Evolutionary conservation across 2,888 invertebrate genomes (phyloP).

Genomic region (Athalia cordata): DNA sequence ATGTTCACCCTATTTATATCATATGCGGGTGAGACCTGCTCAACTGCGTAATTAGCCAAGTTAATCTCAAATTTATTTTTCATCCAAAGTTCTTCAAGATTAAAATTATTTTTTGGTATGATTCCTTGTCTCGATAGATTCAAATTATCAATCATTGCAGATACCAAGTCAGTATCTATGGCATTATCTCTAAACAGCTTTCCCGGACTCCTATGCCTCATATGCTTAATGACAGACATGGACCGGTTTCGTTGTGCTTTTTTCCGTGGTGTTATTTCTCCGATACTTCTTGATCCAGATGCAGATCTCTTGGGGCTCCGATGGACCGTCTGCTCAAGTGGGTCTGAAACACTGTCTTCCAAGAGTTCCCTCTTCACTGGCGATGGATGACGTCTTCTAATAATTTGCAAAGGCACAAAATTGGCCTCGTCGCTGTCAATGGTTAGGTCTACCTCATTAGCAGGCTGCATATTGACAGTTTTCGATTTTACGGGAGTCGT

Average conservation of each 20-base stretch:
- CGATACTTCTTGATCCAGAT: background rate
- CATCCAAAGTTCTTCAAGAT: slow-evolving; percentile 61
- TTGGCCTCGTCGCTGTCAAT: no score
- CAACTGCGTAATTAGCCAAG: background rate
- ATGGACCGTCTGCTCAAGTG: background rate
- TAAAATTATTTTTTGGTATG: slow-evolving; percentile 57
- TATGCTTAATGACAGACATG: background rate
- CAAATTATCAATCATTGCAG: slow-evolving; percentile 58
- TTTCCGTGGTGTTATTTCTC: slow-evolving; percentile 1
- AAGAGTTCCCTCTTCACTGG: background rate
- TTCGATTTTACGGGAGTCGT: background rate
- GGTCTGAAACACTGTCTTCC: background rate
- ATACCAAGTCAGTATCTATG: slow-evolving; percentile 47
- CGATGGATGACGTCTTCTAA: background rate
- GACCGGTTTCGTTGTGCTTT: background rate
- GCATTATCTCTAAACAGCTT: slow-evolving; percentile 49
- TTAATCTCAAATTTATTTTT: background rate
- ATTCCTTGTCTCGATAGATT: slow-evolving; percentile 60
- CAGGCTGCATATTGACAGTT: no score
- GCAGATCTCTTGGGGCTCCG: background rate
- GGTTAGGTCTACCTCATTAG: no score
- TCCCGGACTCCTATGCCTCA: slow-evolving; percentile 39
- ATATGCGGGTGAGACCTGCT: slow-evolving; percentile 48
- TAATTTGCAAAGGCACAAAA: no score
- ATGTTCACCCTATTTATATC: slow-evolving; percentile 56